phyloP scores from a whole-genome alignment of 2,113 vertebrate genomes.

The Vicugna pacos region DNA sequence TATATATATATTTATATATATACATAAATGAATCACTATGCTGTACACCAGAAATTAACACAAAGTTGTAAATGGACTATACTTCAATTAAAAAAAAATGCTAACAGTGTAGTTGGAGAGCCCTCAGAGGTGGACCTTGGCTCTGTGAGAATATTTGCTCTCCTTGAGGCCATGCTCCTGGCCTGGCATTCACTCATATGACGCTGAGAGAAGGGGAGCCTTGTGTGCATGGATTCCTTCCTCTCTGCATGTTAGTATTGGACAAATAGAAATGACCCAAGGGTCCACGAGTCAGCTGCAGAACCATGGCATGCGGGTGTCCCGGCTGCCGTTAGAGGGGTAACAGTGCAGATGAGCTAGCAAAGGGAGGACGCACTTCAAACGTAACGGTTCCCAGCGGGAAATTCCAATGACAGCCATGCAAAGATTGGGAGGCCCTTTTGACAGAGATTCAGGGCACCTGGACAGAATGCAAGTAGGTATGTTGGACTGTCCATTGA shows the following conservation, averaged over 20 bases:
- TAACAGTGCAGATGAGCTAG: neutral
- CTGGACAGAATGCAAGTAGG: neutral
- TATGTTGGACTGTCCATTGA: neutral
- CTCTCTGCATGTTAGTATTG: neutral
- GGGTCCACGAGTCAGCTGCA: neutral
- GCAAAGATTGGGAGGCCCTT: neutral
- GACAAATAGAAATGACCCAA: neutral
- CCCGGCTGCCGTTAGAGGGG: neutral
- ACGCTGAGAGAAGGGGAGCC: neutral
- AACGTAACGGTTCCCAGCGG: neutral
- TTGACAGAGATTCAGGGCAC: neutral
- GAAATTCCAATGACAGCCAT: neutral
- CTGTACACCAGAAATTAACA: no score
- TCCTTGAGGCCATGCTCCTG: neutral
- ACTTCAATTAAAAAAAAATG: neutral
- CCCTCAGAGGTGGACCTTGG: neutral
- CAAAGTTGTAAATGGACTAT: no score
- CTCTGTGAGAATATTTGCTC: neutral
- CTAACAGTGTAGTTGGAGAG: neutral
- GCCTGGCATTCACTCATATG: neutral
- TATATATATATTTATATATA: no score
- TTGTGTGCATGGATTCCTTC: rapidly evolving
- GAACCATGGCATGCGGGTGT: neutral
- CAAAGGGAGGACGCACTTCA: neutral
- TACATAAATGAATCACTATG: no score